A percentile compares a stretch with the other conserved stretches of the same genome.
phyloP scores from a whole-genome alignment of 2,888 invertebrate genomes.

The Drosophila pegasa region DNA sequence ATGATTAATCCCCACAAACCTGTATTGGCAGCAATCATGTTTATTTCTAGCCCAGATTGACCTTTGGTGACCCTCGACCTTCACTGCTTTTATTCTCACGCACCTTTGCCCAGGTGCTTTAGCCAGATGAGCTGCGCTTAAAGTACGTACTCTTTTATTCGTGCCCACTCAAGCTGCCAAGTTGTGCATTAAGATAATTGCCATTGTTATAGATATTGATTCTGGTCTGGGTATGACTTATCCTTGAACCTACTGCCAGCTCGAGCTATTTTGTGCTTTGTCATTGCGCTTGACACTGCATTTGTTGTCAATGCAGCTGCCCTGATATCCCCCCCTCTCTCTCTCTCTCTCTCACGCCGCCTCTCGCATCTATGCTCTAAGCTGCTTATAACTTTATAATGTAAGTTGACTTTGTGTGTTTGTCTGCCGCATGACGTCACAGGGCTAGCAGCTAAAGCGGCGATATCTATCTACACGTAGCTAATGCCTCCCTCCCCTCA shows the following conservation, averaged over 20 bases:
- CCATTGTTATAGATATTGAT: slow-evolving; percentile 18
- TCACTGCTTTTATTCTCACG: neutral
- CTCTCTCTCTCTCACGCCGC: neutral
- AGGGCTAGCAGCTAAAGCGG: slow-evolving; percentile 30
- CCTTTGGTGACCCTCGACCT: neutral
- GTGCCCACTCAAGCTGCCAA: neutral
- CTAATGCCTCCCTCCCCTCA: slow-evolving; percentile 32
- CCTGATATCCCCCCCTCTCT: neutral
- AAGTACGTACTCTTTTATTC: neutral
- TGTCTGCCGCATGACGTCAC: slow-evolving; percentile 51
- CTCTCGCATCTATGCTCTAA: neutral
- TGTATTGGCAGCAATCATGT: neutral
- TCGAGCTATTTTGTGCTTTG: slow-evolving; percentile 13
- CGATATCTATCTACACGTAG: slow-evolving; percentile 59
- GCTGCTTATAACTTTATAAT: slow-evolving; percentile 52
- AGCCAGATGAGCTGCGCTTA: neutral
- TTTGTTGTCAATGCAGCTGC: slow-evolving; percentile 16
- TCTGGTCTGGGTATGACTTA: slow-evolving; percentile 4
- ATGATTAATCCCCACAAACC: neutral
- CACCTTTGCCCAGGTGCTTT: neutral
- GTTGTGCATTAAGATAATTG: slow-evolving; percentile 32
- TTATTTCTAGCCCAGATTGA: neutral
- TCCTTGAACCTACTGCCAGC: slow-evolving; percentile 11
- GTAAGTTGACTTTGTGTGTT: slow-evolving; percentile 53
- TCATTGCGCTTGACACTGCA: slow-evolving; percentile 26